Evolutionary conservation across 2,888 invertebrate genomes (phyloP), one percentile per base, ranked within the genome.

Genomic region (Celastrina argiolus): DNA sequence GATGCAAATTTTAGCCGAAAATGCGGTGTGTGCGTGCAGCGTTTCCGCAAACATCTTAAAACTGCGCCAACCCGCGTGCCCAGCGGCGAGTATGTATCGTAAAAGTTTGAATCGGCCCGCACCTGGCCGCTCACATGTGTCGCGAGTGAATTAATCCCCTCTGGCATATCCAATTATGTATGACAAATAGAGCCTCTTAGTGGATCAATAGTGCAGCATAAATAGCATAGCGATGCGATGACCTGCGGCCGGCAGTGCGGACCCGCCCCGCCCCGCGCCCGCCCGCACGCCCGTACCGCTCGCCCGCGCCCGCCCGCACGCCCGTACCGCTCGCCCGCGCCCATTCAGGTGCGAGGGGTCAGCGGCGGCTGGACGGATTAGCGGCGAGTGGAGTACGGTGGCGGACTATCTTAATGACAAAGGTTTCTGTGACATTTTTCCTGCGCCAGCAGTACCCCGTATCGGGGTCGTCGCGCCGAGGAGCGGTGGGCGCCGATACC

Each of bases 141-240:
- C 36, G 14, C 10, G 61, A 16, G n/a, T 66, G 68, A 67, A 56
- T 64, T 67, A 68, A 67, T 16, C 56, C 63, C 51, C 64, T 18
- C 34, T 14, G 61, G 39, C 56, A 64, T 28, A 66, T 68, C 69
- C 69, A 68, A 70, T 71, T 70, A 70, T 66, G 64, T 51, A 68
- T 67, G 67, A 70, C 66, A 71, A 70, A 68, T 65, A 66, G 65
- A 66, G 66, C 68, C 68, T 67, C 68, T 68, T 68, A 66, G 18
- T 51, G 64, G 74, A 69, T 82, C 81, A 75, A 79, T 82, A 76
- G 68, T 76, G 81, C 82, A 81, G 68, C 77, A 80, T 79, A 78
- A 80, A 82, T 82, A 81, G 82, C 74, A 71, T 75, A 75, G 71
- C 69, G 72, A 78, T 74, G 74, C 74, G 73, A 72, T 77, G 77